These are phyloP conservation scores for Corynorhinus townsendii DNA, from an alignment of 2,113 vertebrate species.

Conservation along the genomic window DNA sequence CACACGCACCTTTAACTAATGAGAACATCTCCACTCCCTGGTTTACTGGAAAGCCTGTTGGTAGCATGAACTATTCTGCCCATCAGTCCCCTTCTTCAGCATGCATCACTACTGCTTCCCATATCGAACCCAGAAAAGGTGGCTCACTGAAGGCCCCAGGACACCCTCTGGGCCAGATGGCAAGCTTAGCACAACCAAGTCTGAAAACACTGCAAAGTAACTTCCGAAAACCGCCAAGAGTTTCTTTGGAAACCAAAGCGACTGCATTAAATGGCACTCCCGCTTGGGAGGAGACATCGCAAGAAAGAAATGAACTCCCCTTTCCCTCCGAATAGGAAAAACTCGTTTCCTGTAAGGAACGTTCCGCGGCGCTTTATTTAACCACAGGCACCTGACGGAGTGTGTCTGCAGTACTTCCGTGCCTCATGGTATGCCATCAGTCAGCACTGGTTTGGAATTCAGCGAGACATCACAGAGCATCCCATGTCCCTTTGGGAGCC, in stretches of 20 bases:
- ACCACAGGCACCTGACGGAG: conserved; percentile 18
- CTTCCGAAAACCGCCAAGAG: conserved; percentile 30
- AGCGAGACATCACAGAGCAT: conserved; percentile 53
- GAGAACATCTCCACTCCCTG: background rate
- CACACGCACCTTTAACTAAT: background rate
- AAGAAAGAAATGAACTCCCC: conserved; percentile 47
- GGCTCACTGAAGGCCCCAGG: background rate
- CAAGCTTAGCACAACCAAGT: background rate
- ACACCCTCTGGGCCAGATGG: background rate
- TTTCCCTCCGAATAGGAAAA: conserved; percentile 56
- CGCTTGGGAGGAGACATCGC: conserved; percentile 22
- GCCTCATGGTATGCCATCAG: conserved; percentile 43
- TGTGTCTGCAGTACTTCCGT: conserved; percentile 50
- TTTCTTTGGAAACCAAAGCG: conserved; percentile 46
- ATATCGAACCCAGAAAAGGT: background rate
- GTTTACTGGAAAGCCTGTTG: background rate
- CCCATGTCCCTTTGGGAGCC: conserved; percentile 50
- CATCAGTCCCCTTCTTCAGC: background rate
- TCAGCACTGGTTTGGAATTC: conserved; percentile 56
- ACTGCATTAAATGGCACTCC: conserved; percentile 44
- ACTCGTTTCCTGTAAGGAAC: conserved; percentile 56
- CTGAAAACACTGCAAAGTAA: conserved; percentile 21
- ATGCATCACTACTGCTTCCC: background rate
- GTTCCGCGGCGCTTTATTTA: conserved; percentile 54
- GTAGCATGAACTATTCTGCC: background rate